Evolutionary conservation across 2,113 vertebrate genomes (phyloP).

Genomic region (Clarias macrocephalus): DNA sequence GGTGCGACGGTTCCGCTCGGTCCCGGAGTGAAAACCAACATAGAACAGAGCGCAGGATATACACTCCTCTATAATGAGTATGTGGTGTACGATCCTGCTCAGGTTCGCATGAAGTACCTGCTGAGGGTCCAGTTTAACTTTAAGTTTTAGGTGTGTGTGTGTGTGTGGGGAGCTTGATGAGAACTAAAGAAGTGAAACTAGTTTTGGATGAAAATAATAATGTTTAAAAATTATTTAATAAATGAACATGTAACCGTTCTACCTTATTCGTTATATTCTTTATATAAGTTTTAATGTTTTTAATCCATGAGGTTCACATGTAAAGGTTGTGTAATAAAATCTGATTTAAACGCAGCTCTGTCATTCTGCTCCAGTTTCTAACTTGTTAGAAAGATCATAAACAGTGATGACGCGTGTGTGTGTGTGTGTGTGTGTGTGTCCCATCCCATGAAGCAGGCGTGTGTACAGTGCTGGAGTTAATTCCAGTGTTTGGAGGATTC

Average conservation of each 20-base stretch:
- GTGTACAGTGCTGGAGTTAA: background rate
- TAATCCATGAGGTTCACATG: background rate
- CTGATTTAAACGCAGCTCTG: background rate
- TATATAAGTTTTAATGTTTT: background rate
- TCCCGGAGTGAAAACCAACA: constrained; percentile 69
- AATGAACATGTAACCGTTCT: background rate
- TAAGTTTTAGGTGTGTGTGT: background rate
- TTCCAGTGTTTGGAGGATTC: background rate
- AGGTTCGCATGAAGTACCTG: constrained; percentile 84
- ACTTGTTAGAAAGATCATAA: background rate
- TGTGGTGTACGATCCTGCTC: constrained; percentile 80
- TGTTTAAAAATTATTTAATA: background rate
- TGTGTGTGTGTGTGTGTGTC: background rate
- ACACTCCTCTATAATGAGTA: constrained; percentile 89
- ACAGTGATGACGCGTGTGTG: background rate
- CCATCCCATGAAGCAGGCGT: background rate
- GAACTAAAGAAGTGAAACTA: background rate
- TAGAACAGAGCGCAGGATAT: constrained; percentile 69
- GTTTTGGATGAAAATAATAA: background rate
- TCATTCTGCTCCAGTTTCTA: background rate
- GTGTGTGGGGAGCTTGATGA: constrained; percentile 61
- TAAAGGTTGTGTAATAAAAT: background rate
- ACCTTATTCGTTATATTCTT: background rate
- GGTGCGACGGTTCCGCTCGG: constrained; percentile 80
- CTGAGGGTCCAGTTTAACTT: constrained; percentile 83